Base-by-base conservation (phyloP, 30 jellyfish, hydroid and myxozoan species). In the Phacellophora camtschatica region DNA sequence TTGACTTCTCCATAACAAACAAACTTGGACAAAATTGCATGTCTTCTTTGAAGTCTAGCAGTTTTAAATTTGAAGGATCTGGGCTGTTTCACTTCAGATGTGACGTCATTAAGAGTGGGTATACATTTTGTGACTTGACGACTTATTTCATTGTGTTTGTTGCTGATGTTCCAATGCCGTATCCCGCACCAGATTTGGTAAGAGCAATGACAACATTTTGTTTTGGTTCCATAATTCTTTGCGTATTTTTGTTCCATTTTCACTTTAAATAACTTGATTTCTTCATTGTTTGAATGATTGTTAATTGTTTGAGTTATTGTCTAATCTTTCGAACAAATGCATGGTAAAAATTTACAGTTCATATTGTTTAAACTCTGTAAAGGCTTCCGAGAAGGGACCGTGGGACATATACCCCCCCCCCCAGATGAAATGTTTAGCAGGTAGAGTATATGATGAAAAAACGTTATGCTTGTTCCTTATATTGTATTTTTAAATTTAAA, bases 201-300 rank as follows among this genome's bases (percentile, higher is more conserved):
- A 50, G 95, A 50, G 96, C 82, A 33, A 69, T 67, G 78, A 90
- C 98, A n/a, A 78, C 98, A 19, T 55, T 90, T 33, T 58, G 88
- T 31, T 90, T 90, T 46, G 98, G 95, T 4, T 45, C 84, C 3
- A 48, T 83, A 4, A 28, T 90, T 25, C 68, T 83, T 3, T 35
- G 77, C 34, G 80, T 81, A 15, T 90, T 90, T 72, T 57, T 65
- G 77, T 32, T 55, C 5, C 42, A 71, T 22, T 80, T 43, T 51
- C 71, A 73, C 53, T 20, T 73, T 0, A 72, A 49, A 20, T 72
- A 45, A 45, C 53, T 39, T 10, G 53, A 6, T 10, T 39, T 10
- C 53, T 39, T 39, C 53, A 6, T 6, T 39, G 53, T n/a, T n/a
- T n/a, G n/a, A n/a, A n/a, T n/a, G n/a, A n/a, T n/a, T n/a, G n/a